A percentile compares a stretch with the other conserved stretches of the same genome.
Conservation (phyloP, 1,140 invertebrate genomes). For the Drosophila repleta region DNA sequence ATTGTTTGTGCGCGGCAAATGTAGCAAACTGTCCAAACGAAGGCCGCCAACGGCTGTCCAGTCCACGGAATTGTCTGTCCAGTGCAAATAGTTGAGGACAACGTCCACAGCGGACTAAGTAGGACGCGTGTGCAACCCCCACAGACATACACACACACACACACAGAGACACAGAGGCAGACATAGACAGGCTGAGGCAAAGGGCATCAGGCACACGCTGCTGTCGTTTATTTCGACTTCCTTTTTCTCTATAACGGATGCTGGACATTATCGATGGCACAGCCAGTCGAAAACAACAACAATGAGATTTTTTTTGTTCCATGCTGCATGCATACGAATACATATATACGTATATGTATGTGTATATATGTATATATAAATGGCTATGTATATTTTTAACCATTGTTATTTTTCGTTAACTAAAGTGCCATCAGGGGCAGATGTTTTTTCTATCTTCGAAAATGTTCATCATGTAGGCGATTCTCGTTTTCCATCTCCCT, state of each 20-base stretch:
- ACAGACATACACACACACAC: slow-evolving; percentile 39
- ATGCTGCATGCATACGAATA: slow-evolving; percentile 59
- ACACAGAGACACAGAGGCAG: slow-evolving; percentile 5
- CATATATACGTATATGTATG: not conserved
- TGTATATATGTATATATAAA: not conserved
- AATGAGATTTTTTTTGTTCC: slow-evolving; percentile 34
- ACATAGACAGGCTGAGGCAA: slow-evolving; percentile 2
- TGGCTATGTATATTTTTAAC: slow-evolving; percentile 69
- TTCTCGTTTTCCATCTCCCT: slow-evolving; percentile 23
- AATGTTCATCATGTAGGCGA: slow-evolving; percentile 43
- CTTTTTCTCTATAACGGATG: slow-evolving; percentile 72
- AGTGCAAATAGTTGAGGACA: slow-evolving; percentile 40
- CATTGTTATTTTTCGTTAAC: slow-evolving; percentile 80
- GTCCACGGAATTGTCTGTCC: slow-evolving; percentile 22
- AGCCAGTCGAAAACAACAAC: slow-evolving; percentile 28
- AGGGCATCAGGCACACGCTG: slow-evolving; percentile 59
- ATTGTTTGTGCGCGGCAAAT: slow-evolving; percentile 64
- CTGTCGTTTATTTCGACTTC: slow-evolving; percentile 62
- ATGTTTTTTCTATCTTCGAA: slow-evolving; percentile 76
- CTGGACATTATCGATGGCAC: slow-evolving; percentile 75
- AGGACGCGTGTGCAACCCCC: slow-evolving; percentile 73
- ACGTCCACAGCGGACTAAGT: slow-evolving; percentile 16
- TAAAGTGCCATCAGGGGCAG: slow-evolving; percentile 83
- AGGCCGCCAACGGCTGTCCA: slow-evolving; percentile 32
- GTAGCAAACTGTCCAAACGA: slow-evolving; percentile 69